phyloP scores from a whole-genome alignment of 1,140 invertebrate species.

The Anoplophora glabripennis region DNA sequence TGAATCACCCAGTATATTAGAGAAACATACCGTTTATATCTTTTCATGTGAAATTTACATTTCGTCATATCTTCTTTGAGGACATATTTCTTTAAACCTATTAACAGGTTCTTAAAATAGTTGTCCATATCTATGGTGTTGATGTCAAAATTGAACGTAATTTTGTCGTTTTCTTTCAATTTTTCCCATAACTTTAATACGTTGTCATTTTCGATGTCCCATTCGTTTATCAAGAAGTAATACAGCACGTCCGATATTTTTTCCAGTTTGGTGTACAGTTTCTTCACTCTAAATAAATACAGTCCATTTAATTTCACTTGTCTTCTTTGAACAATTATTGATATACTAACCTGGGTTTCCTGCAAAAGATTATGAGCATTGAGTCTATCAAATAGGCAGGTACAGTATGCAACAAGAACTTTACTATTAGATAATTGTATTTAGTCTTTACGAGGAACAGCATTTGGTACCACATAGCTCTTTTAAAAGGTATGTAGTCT shows the following conservation, averaged over 20 bases:
- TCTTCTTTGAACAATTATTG: not conserved
- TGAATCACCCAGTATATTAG: no score
- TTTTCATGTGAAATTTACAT: slow-evolving; percentile 16
- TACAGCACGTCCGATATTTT: slow-evolving; percentile 23
- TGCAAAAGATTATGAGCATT: slow-evolving; percentile 62
- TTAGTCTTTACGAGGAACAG: slow-evolving; percentile 34
- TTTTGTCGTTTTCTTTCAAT: slow-evolving; percentile 15
- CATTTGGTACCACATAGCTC: slow-evolving; percentile 27
- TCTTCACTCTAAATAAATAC: slow-evolving; percentile 27
- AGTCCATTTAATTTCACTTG: no score
- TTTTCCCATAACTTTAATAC: slow-evolving; percentile 20
- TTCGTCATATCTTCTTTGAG: slow-evolving; percentile 32
- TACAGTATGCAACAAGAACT: slow-evolving; percentile 72
- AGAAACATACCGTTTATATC: slow-evolving; percentile 30
- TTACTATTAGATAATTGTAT: slow-evolving; percentile 62
- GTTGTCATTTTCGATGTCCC: slow-evolving; percentile 27
- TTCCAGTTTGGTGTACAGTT: slow-evolving; percentile 25
- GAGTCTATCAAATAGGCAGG: slow-evolving; percentile 79
- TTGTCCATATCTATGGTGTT: slow-evolving; percentile 15
- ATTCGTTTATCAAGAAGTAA: slow-evolving; percentile 29
- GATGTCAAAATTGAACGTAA: slow-evolving; percentile 27
- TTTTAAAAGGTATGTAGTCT: slow-evolving; percentile 24
- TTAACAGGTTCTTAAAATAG: slow-evolving; percentile 23
- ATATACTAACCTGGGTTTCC: slow-evolving; percentile 71
- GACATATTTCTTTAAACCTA: slow-evolving; percentile 27